Base-by-base conservation (phyloP, 2,797 vertebrate species). In the Adelosebastes latens region DNA sequence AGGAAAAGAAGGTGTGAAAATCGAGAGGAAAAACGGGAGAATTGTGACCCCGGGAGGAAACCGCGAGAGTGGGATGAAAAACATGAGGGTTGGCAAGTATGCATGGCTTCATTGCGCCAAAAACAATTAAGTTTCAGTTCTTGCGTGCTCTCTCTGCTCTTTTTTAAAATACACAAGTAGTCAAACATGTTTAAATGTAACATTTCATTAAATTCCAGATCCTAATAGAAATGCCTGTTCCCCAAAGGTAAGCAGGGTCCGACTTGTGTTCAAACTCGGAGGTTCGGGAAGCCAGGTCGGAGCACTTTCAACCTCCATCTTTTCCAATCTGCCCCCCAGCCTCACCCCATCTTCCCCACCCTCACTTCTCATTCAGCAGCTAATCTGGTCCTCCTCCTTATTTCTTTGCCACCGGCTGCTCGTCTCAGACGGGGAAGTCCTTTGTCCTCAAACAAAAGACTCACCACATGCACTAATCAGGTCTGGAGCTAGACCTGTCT, bases 371-470 rank as follows among this genome's bases (percentile, higher is more conserved):
- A 59, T 85, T 80, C 78, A 80, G 62, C 36, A 55, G 78, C 80
- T 92, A 88, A 92, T 91, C 84, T 85, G 24, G 58, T 85, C 85
- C 72, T 76, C 83, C 79, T 82, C 67, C 79, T 86, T 74, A 79
- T 86, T 83, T 82, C 80, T 79, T 80, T 62, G 78, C 81, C 82
- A 71, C 79, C 73, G 70, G 85, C 91, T 84, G 90, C 89, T 89
- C 53, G 78, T 88, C 86, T 90, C 86, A 90, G 86, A 92, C 77
- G 55, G 84, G 85, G 76, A 90, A 90, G 89, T 85, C 86, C 88
- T 94, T 92, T 94, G 92, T 94, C 87, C 82, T 72, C 71, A 86
- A 86, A 94, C 91, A 93, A 93, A 53, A 91, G 85, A 81, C 77
- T 86, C 83, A 36, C 87, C 78, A 80, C 77, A 42, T 80, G 81